Evolutionary conservation across 2,797 vertebrate species (phyloP).

Genomic region (Pangasius larnaudii): DNA sequence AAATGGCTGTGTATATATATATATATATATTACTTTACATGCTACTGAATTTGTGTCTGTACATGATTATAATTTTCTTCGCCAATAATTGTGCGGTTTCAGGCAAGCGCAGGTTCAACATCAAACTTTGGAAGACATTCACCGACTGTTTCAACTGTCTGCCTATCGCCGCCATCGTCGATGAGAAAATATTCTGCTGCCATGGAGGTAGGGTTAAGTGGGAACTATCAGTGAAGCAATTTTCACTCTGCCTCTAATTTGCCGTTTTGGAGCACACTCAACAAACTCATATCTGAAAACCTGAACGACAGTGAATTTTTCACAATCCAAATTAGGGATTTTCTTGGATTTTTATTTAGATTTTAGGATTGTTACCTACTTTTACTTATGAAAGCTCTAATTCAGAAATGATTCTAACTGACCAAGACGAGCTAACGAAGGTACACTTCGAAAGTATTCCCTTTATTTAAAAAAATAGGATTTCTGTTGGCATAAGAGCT

Average conservation of each 20-base stretch:
- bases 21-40: not conserved
- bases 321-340: not conserved
- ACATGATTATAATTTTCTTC: not conserved
- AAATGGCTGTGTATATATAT: not conserved
- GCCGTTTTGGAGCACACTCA: not conserved
- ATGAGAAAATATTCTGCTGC: conserved; percentile 98
- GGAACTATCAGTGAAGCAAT: not conserved
- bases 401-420: not conserved
- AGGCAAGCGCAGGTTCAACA: conserved; percentile 97
- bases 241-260: not conserved
- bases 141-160: conserved; percentile 97
- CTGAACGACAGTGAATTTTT: not conserved
- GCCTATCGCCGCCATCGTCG: conserved; percentile 93
- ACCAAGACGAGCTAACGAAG: not conserved
- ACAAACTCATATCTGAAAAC: not conserved
- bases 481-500: not conserved
- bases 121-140: conserved; percentile 97
- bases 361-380: not conserved
- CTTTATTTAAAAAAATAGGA: not conserved
- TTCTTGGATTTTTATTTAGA: not conserved
- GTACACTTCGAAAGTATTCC: not conserved
- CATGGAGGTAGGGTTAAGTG: conserved; percentile 83
- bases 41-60: not conserved
- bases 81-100: not conserved
- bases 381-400: not conserved